phyloP scores from a whole-genome alignment of 2,113 vertebrate species.

The Callochromis pleurospilus region DNA sequence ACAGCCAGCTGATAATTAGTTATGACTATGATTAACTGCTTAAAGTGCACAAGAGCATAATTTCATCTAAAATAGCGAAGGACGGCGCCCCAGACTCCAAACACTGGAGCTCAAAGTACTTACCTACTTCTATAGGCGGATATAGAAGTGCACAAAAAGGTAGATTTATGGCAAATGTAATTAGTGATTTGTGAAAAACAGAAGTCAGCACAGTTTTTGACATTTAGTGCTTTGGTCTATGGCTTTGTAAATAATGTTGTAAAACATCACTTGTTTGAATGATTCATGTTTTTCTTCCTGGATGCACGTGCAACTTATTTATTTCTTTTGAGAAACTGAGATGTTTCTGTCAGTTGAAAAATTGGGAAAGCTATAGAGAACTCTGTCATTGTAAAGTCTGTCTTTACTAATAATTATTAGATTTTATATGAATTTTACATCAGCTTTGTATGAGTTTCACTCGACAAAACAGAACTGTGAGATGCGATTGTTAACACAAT shows the following conservation, averaged over 20 bases:
- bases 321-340: neutral
- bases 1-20: slow-evolving; percentile 36
- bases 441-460: neutral
- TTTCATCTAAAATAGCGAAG: neutral
- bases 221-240: neutral
- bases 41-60: slow-evolving; percentile 18
- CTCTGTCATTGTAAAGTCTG: neutral
- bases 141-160: neutral
- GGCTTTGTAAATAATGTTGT: neutral
- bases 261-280: neutral
- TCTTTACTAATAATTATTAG: neutral
- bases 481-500: neutral
- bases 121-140: neutral
- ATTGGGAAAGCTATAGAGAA: neutral
- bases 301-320: neutral
- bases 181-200: neutral
- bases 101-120: neutral
- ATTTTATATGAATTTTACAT: neutral
- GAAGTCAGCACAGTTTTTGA: neutral
- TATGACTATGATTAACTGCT: slow-evolving; percentile 41
- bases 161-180: neutral
- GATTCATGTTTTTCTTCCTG: neutral
- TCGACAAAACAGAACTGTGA: neutral
- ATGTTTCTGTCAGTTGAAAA: neutral
- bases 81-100: neutral